Evolutionary conservation across 2,113 vertebrate genomes (phyloP).

Genomic region (Notarius lentiginosus): DNA sequence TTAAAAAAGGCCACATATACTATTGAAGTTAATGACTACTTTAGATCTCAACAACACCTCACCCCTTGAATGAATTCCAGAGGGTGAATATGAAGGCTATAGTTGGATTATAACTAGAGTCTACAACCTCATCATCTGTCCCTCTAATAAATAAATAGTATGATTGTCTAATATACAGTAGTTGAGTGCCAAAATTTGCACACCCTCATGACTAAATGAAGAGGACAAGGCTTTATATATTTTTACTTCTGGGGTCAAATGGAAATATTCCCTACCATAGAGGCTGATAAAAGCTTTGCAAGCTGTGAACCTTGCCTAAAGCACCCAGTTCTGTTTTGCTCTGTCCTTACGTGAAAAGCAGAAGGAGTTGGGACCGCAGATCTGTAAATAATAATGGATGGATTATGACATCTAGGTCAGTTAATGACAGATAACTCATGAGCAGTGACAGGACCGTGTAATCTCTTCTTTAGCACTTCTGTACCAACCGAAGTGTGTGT

Average conservation of each 20-base stretch:
- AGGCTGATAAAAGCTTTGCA: not conserved
- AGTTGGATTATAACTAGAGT: too few species aligned
- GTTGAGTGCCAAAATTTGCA: too few species aligned
- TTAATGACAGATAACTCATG: not conserved
- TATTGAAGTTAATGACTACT: not conserved
- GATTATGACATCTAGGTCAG: not conserved
- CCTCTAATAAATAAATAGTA: too few species aligned
- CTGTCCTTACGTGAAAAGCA: not conserved
- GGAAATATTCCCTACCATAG: not conserved
- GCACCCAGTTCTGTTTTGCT: not conserved
- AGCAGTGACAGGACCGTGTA: not conserved
- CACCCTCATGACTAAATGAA: not conserved
- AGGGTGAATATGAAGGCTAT: too few species aligned
- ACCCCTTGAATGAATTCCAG: too few species aligned
- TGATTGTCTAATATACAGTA: too few species aligned
- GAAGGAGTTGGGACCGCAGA: not conserved
- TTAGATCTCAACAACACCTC: too few species aligned
- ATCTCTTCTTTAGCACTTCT: not conserved
- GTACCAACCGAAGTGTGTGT: slow-evolving; percentile 36
- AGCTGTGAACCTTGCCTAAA: not conserved
- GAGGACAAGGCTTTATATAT: not conserved
- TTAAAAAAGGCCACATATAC: not conserved
- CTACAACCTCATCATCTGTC: too few species aligned
- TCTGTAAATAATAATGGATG: not conserved
- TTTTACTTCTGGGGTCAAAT: not conserved